Percentiles rank a stretch among this genome's conserved stretches.
Evolutionary conservation across 1,140 invertebrate species (phyloP).

Genomic region (Drosophila triauraria): DNA sequence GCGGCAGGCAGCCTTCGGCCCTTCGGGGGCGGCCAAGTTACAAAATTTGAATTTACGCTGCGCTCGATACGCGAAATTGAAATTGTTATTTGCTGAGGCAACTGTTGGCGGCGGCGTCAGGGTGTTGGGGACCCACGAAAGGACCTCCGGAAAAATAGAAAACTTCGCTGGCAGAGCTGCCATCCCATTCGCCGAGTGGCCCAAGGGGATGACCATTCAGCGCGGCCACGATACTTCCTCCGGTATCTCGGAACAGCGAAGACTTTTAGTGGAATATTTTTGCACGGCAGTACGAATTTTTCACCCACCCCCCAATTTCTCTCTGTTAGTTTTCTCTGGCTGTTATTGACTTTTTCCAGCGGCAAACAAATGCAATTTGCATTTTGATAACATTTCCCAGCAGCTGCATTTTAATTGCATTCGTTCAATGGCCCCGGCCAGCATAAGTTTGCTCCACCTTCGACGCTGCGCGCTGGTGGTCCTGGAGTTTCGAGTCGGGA

Average conservation of each 20-base stretch:
- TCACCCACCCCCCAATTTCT: constrained; percentile 5
- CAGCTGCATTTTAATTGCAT: constrained; percentile 79
- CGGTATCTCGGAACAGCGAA: constrained; percentile 44
- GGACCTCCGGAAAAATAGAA: constrained; percentile 34
- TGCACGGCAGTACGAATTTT: constrained; percentile 29
- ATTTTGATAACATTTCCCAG: constrained; percentile 77
- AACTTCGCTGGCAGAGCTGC: constrained; percentile 38
- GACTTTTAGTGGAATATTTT: constrained; percentile 47
- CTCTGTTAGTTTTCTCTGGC: constrained; percentile 39
- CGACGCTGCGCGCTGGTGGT: constrained; percentile 2
- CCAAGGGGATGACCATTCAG: constrained; percentile 49
- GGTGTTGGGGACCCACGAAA: constrained; percentile 9
- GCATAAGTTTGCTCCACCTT: constrained; percentile 39
- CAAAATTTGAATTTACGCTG: constrained; percentile 79
- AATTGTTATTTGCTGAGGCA: constrained; percentile 77
- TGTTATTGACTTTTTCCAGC: constrained; percentile 68
- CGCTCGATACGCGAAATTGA: constrained; percentile 75
- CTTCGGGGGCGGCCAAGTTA: constrained; percentile 45
- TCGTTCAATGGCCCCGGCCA: constrained; percentile 36
- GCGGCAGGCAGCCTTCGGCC: constrained; percentile 19
- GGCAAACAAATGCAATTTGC: constrained; percentile 68
- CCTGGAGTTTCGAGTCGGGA: neutral
- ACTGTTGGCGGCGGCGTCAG: constrained; percentile 20
- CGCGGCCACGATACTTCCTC: constrained; percentile 41
- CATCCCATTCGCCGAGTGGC: constrained; percentile 20